Conservation (phyloP, 2,797 vertebrate genomes). For the Emys orbicularis region DNA sequence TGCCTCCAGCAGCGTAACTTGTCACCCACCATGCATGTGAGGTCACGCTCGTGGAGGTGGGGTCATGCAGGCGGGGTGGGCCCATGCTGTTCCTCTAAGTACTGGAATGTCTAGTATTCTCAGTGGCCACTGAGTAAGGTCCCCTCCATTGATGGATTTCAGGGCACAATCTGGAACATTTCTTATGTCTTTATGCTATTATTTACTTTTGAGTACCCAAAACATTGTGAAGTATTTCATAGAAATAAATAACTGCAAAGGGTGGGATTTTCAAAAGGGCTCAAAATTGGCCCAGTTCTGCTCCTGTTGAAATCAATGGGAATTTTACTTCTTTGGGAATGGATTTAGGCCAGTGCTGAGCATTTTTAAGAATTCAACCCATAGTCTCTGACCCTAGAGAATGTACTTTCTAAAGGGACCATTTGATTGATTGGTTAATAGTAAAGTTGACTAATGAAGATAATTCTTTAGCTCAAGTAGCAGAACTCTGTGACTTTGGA, state of each 20-base stretch:
- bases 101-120: not conserved
- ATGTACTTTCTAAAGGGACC: not conserved
- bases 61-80: not conserved
- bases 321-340: not conserved
- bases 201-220: not conserved
- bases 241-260: not conserved
- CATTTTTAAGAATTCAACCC: conserved; percentile 16
- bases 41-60: not conserved
- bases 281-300: conserved; percentile 13
- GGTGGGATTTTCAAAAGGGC: not conserved
- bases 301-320: not conserved
- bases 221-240: not conserved
- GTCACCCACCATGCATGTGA: too few species aligned
- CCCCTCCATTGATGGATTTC: not conserved
- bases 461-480: not conserved
- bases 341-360: not conserved
- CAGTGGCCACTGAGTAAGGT: not conserved
- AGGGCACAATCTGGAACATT: not conserved
- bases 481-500: conserved; percentile 22
- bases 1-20: not conserved
- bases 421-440: conserved; percentile 7
- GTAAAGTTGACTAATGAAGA: not conserved
- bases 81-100: not conserved
- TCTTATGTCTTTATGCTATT: not conserved
- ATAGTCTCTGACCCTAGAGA: not conserved